Conservation (phyloP, 53 echinoderm and acorn worm genomes). For the Glandiceps talaboti region DNA sequence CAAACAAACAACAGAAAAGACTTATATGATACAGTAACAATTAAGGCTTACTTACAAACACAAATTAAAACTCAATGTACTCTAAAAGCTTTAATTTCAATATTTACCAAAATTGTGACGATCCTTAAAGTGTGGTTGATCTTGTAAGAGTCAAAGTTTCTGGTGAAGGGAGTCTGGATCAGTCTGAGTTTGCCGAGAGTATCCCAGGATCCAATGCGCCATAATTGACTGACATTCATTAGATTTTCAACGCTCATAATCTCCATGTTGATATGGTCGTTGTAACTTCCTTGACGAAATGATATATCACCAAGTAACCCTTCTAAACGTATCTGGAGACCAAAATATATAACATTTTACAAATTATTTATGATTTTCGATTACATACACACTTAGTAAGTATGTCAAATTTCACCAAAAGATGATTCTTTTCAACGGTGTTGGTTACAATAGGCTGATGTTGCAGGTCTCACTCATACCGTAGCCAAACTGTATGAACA, state of each 20-base stretch:
- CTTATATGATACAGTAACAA: too few relatives aligned
- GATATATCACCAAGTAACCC: constrained; percentile 72
- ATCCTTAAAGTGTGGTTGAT: constrained; percentile 71
- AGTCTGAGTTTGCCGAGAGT: constrained; percentile 33
- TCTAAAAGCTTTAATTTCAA: too few relatives aligned
- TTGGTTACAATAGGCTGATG: too few relatives aligned
- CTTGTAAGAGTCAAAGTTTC: constrained; percentile 34
- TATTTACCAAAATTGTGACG: constrained; percentile 92
- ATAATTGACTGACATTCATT: constrained; percentile 60
- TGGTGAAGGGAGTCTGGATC: constrained; percentile 48
- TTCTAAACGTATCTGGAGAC: constrained; percentile 30
- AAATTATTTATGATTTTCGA: too few relatives aligned
- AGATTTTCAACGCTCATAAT: constrained; percentile 68
- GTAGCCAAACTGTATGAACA: too few relatives aligned
- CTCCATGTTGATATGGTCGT: constrained; percentile 69
- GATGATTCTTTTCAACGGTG: too few relatives aligned
- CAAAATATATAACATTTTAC: background rate
- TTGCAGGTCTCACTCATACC: too few relatives aligned
- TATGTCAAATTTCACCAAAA: too few relatives aligned
- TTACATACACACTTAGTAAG: too few relatives aligned
- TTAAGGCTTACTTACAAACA: too few relatives aligned
- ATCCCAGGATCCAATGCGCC: constrained; percentile 91
- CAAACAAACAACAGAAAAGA: too few relatives aligned
- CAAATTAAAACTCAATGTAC: too few relatives aligned
- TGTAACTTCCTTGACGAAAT: constrained; percentile 50